Evolutionary conservation across 2,797 vertebrate genomes (phyloP), one percentile per base, ranked within the genome.

Genomic region (Platalea minor): DNA sequence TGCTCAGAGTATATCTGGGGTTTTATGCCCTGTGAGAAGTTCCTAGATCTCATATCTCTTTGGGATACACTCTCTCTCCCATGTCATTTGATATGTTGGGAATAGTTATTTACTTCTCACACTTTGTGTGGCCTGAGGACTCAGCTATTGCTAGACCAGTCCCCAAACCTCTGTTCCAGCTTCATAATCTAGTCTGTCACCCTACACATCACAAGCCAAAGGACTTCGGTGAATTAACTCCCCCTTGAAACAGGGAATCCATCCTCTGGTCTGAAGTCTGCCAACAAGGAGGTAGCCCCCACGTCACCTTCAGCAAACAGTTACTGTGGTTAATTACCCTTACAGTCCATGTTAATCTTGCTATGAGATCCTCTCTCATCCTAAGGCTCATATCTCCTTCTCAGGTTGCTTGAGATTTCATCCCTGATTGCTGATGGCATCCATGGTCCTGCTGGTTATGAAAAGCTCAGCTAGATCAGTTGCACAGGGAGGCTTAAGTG

Each of bases 401-500:
- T 97, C 74, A 0, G 41, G 54, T 96, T 95, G 91, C 94, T 90
- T 41, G 75, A 94, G 87, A 96, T 91, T 95, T 95, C 88, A 75
- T 64, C 83, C 92, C 85, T 86, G 94, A 96, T 95, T 95, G 93
- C 91, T 93, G 96, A 94, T 95, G 91, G 93, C 93, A 93, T 96
- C 94, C 94, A 48, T 88, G 72, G 85, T 86, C 82, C 76, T 79
- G 85, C 45, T 88, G 79, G 41, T 67, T 96, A 75, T 94, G 95
- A 97, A 97, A 97, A 93, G 93, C 85, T 72, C 72, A n/a, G 81
- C 48, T 88, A 94, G 92, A 94, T 96, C 96, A 86, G 63, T 94
- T 92, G 95, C 90, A 94, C 83, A 50, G 83, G 79, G 72, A 93
- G 94, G 92, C 92, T 97, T 96, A 97, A 97, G 93, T 93, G 95